phyloP scores from a whole-genome alignment of 2,113 vertebrate genomes.

The Cynocephalus volans region DNA sequence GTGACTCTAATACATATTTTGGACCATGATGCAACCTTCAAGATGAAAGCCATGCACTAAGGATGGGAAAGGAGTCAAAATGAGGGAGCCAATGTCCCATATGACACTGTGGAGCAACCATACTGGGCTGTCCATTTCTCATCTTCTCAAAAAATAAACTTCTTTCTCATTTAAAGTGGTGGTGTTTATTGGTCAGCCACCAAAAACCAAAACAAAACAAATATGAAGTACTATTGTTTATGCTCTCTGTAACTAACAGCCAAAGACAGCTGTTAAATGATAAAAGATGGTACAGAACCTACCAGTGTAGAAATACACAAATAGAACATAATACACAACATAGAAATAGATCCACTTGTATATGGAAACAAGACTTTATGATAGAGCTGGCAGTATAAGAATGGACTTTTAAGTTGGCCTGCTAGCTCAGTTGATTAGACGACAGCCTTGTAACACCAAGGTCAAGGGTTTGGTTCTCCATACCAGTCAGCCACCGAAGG shows the following conservation, averaged over 20 bases:
- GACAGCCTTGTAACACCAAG: no score
- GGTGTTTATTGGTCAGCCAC: no score
- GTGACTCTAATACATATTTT: neutral
- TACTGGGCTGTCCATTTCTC: neutral
- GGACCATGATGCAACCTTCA: neutral
- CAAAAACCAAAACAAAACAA: no score
- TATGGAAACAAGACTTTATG: neutral
- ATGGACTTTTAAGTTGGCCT: neutral
- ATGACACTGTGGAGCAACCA: neutral
- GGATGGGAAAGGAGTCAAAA: neutral
- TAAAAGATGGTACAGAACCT: neutral
- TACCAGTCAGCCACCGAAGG: no score
- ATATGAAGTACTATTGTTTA: neutral
- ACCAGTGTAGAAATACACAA: neutral
- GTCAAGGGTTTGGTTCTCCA: no score
- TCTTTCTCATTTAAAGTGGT: slow-evolving; percentile 18
- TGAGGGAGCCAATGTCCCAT: neutral
- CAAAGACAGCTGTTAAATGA: slow-evolving; percentile 31
- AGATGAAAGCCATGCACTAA: slow-evolving; percentile 7
- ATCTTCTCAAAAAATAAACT: slow-evolving; percentile 4
- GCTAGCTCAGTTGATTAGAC: no score
- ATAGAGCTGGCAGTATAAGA: neutral
- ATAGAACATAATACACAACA: slow-evolving; percentile 5
- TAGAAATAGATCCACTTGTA: neutral
- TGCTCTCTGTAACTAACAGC: slow-evolving; percentile 6